Evolutionary conservation across 2,113 vertebrate genomes (phyloP).

Genomic region (Pygoscelis antarcticus): DNA sequence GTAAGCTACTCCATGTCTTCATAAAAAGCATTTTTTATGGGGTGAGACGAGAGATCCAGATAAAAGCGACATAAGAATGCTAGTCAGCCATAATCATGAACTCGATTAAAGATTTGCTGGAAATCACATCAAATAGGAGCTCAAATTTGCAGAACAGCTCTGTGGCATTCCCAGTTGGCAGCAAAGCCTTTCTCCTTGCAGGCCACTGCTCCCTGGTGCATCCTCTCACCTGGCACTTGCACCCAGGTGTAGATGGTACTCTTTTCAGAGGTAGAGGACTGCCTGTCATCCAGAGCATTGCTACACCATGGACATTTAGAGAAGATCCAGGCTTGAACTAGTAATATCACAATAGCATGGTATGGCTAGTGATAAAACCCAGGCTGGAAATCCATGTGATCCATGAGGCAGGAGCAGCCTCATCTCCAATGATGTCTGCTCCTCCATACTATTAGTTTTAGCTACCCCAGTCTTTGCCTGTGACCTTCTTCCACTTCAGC

Average conservation of each 20-base stretch:
- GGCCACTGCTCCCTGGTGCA: neutral
- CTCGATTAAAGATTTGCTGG: neutral
- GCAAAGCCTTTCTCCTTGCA: neutral
- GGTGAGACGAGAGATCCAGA: constrained; percentile 40
- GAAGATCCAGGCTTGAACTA: neutral
- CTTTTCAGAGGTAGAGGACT: neutral
- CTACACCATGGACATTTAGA: neutral
- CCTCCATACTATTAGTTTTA: neutral
- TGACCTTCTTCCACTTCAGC: neutral
- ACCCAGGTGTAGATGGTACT: neutral
- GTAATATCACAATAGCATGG: neutral
- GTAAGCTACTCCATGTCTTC: constrained; percentile 47
- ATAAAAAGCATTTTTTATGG: constrained; percentile 51
- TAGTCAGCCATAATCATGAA: neutral
- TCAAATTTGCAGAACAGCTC: neutral
- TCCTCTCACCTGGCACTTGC: neutral
- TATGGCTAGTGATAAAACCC: neutral
- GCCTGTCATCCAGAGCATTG: neutral
- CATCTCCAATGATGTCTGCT: neutral
- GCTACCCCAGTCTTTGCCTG: neutral
- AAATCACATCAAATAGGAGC: constrained; percentile 11
- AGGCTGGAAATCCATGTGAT: neutral
- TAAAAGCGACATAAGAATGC: constrained; percentile 9
- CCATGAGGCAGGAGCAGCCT: neutral
- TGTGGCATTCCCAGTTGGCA: neutral